Evolutionary conservation across 2,797 vertebrate species (phyloP).

Genomic region (Tokudaia tokunoshimensis): DNA sequence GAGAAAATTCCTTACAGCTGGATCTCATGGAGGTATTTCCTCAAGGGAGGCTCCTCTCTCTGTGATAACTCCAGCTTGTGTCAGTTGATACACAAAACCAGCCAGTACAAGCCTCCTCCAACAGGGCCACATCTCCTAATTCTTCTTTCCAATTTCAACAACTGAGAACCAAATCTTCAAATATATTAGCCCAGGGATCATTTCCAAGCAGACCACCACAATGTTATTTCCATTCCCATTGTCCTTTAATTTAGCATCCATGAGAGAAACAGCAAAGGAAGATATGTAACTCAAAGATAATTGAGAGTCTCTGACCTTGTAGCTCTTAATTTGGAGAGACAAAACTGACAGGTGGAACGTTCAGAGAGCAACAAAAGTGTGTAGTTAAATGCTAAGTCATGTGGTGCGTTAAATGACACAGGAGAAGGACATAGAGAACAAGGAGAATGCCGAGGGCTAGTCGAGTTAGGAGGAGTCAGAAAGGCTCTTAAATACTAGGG

Average conservation of each 20-base stretch:
- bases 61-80: no score
- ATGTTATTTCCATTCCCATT: constrained; percentile 12
- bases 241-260: constrained; percentile 19
- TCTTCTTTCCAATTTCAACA: not conserved
- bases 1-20: no score
- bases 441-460: not conserved
- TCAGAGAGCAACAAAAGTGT: constrained; percentile 13
- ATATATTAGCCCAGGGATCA: not conserved
- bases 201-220: not conserved
- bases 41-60: no score
- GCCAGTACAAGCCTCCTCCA: not conserved
- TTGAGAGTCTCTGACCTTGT: constrained; percentile 1
- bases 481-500: not conserved
- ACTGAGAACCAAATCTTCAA: not conserved
- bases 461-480: not conserved
- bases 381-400: not conserved
- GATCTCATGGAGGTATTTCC: no score
- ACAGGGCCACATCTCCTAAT: not conserved
- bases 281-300: not conserved
- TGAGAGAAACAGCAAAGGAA: not conserved
- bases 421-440: not conserved
- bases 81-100: no score
- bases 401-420: not conserved
- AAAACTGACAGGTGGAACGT: not conserved
- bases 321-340: not conserved